phyloP scores from a whole-genome alignment of 1,140 invertebrate genomes.

The Diprion similis region DNA sequence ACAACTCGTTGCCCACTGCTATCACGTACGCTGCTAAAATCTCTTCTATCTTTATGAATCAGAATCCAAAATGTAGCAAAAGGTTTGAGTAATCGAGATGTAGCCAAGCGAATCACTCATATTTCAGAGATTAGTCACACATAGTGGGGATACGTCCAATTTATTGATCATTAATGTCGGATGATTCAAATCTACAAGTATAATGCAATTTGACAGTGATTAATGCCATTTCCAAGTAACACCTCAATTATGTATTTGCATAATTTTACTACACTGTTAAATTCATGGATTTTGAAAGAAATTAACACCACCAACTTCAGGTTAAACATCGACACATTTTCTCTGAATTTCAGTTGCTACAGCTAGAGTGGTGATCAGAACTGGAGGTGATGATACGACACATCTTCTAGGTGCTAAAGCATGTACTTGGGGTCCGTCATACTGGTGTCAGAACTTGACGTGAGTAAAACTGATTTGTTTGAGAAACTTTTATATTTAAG shows the following conservation, averaged over 20 bases:
- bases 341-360: slow-evolving; percentile 40
- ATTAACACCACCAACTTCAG: neutral
- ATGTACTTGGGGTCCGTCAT: slow-evolving; percentile 83
- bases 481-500: neutral
- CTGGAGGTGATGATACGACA: slow-evolving; percentile 27
- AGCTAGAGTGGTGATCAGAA: slow-evolving; percentile 41
- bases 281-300: neutral
- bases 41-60: neutral
- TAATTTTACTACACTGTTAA: neutral
- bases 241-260: neutral
- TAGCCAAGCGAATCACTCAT: neutral
- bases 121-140: neutral
- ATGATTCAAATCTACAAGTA: slow-evolving; percentile 11
- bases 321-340: neutral
- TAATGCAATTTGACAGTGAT: neutral
- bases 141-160: too few relatives aligned
- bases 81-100: neutral
- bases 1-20: neutral
- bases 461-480: slow-evolving; percentile 52
- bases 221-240: neutral
- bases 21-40: neutral
- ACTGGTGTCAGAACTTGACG: slow-evolving; percentile 84
- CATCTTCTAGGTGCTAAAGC: slow-evolving; percentile 68
- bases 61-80: neutral
- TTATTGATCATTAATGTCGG: neutral